Base-by-base conservation (phyloP, 2,888 invertebrate genomes). In the Cephus runcator region DNA sequence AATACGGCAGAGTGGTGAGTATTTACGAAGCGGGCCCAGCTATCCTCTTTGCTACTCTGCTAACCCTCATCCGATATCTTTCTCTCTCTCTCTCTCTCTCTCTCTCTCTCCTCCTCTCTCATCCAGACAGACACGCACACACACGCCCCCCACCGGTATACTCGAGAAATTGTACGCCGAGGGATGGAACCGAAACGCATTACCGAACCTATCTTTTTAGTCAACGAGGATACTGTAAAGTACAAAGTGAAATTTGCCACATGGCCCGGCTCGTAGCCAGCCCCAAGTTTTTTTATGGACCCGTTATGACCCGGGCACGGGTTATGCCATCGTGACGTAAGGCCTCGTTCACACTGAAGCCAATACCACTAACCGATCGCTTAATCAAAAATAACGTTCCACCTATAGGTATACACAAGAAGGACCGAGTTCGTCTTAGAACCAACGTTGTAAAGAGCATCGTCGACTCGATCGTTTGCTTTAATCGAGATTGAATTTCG, bases 1-100 rank as follows among this genome's bases (percentile, higher is more conserved):
- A 87, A 89, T 89, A 87, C 84, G 83, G 81, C 81, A 83, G 83
- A 87, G 86, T 86, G 87, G 85, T 83, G 82, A 81, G 80, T 79
- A 82, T 76, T 75, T 76, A 78, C 75, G 77, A 76, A 79, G 56
- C 56, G 9, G 23, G 56, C 23, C 23, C 56, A 56, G 56, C 56
- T 9, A 56, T 56, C 56, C 56, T 56, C 56, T 56, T 56, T 56
- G 23, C 56, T 23, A 56, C 23, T 15, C 56, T 23, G 56, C 23
- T 56, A 56, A 56, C 56, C 56, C 56, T 56, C 56, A 56, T 56
- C 23, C 56, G 56, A 56, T 34, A 76, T 34, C 34, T 36, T 11
- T 33, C 35, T 23, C 69, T 34, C 34, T n/a, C 30, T 30, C 11
- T 30, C 69, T 34, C 56, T 33, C 31, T 23, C 40, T 11, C 69